Evolutionary conservation across 2,888 invertebrate genomes (phyloP).

Genomic region (Andrena trimmerana): DNA sequence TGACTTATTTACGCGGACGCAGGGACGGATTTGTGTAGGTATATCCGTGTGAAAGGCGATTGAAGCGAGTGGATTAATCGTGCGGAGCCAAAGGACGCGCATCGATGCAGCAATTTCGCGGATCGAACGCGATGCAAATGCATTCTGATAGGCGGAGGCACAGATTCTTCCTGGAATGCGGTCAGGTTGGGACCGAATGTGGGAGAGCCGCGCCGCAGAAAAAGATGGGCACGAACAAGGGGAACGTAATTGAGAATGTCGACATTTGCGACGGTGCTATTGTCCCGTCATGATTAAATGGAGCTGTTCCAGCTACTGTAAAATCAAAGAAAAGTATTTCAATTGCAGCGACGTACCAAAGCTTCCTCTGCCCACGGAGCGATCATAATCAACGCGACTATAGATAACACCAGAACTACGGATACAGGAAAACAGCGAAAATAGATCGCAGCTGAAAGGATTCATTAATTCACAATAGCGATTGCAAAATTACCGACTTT

Average conservation of each 20-base stretch:
- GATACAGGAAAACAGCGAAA: too few relatives aligned
- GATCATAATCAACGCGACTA: too few relatives aligned
- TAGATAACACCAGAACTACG: too few relatives aligned
- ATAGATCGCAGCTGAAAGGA: too few relatives aligned
- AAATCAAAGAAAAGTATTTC: neutral
- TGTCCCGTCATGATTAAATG: constrained; percentile 27
- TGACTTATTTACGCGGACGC: too few relatives aligned
- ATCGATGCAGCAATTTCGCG: constrained; percentile 8
- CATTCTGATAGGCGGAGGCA: constrained; percentile 61
- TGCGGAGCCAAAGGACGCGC: constrained; percentile 10
- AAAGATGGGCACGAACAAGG: constrained; percentile 19
- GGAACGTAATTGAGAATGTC: constrained; percentile 34
- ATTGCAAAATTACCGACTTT: too few relatives aligned
- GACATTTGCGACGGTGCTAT: constrained; percentile 35
- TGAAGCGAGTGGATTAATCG: neutral
- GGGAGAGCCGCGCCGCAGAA: constrained; percentile 68
- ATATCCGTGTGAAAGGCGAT: neutral
- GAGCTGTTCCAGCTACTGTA: constrained; percentile 23
- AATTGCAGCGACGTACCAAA: neutral
- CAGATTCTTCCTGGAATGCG: constrained; percentile 79
- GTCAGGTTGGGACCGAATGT: constrained; percentile 76
- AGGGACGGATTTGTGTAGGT: too few relatives aligned
- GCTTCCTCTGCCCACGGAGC: neutral
- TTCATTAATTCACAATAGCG: too few relatives aligned
- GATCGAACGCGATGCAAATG: constrained; percentile 45